These are phyloP conservation scores for Dinoponera quadriceps DNA, from an alignment of 1,140 invertebrate genomes.

Conservation along the genomic window DNA sequence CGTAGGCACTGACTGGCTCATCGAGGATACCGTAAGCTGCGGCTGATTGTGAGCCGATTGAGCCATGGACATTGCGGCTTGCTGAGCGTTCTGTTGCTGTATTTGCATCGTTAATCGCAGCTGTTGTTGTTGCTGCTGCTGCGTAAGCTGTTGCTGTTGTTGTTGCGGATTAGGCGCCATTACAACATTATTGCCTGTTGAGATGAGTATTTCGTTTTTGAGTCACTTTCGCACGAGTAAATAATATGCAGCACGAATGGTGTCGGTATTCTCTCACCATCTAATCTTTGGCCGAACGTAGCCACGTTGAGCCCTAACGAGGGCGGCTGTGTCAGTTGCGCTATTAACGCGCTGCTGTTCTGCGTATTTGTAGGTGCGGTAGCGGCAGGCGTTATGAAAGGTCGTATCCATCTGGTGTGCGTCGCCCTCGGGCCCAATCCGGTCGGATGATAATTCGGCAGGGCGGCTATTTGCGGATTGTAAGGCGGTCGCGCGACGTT, in stretches of 20 bases:
- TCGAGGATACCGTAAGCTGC: slow-evolving; percentile 80
- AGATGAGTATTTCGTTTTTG: not conserved
- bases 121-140: slow-evolving; percentile 84
- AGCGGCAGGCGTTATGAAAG: slow-evolving; percentile 80
- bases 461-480: slow-evolving; percentile 85
- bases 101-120: slow-evolving; percentile 84
- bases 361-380: slow-evolving; percentile 82
- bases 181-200: slow-evolving; percentile 77
- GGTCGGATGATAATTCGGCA: slow-evolving; percentile 85
- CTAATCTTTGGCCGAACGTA: slow-evolving; percentile 86
- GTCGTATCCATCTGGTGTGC: slow-evolving; percentile 81
- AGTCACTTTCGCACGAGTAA: not conserved
- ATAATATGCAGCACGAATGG: not conserved
- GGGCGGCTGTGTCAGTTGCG: slow-evolving; percentile 90
- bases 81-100: slow-evolving; percentile 84
- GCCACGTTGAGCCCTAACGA: slow-evolving; percentile 85
- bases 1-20: slow-evolving; percentile 78
- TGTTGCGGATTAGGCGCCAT: slow-evolving; percentile 84
- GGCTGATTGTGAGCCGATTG: slow-evolving; percentile 78
- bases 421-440: slow-evolving; percentile 75
- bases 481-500: slow-evolving; percentile 78
- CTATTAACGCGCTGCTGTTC: slow-evolving; percentile 87
- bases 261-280: slow-evolving; percentile 75
- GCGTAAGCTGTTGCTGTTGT: slow-evolving; percentile 84
- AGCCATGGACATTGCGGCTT: slow-evolving; percentile 80